A percentile compares a stretch with the other conserved stretches of the same genome.
Conservation (phyloP, 2,888 invertebrate species). For the Hyles lineata region DNA sequence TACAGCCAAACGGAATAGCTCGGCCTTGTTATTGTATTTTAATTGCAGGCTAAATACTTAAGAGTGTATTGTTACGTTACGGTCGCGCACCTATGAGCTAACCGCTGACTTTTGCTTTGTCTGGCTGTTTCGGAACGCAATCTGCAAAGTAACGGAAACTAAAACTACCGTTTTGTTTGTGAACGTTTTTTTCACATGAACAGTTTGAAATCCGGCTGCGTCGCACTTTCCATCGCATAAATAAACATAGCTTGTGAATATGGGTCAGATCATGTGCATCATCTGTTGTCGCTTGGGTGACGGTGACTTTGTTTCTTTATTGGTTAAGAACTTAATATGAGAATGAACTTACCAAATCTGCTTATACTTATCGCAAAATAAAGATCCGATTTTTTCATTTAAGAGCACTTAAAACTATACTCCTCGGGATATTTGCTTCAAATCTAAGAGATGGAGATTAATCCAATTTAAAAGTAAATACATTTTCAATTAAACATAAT, state of each 20-base stretch:
- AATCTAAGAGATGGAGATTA: too few species aligned
- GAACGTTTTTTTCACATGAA: slow-evolving; percentile 25
- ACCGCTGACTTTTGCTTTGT: slow-evolving; percentile 7
- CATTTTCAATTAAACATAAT: too few species aligned
- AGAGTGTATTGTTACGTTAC: slow-evolving; percentile 66
- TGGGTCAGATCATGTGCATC: too few species aligned
- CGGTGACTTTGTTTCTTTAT: too few species aligned
- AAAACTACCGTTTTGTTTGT: slow-evolving; percentile 24
- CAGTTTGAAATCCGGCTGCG: slow-evolving; percentile 4
- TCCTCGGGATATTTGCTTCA: too few species aligned
- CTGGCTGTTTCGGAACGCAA: slow-evolving; percentile 1
- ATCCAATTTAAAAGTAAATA: too few species aligned
- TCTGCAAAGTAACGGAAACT: slow-evolving; percentile 18
- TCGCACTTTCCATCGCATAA: background rate
- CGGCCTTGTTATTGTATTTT: slow-evolving; percentile 77
- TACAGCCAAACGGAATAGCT: slow-evolving; percentile 50
- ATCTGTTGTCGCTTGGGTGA: too few species aligned
- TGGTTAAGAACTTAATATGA: too few species aligned
- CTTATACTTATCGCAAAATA: too few species aligned
- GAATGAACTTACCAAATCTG: too few species aligned
- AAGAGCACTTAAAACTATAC: too few species aligned
- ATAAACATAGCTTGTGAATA: background rate
- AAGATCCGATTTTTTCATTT: too few species aligned
- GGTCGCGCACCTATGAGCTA: slow-evolving; percentile 41
- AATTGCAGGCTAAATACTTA: slow-evolving; percentile 69